Evolutionary conservation across 2,888 invertebrate species (phyloP).

Genomic region (Pyrgus malvae): DNA sequence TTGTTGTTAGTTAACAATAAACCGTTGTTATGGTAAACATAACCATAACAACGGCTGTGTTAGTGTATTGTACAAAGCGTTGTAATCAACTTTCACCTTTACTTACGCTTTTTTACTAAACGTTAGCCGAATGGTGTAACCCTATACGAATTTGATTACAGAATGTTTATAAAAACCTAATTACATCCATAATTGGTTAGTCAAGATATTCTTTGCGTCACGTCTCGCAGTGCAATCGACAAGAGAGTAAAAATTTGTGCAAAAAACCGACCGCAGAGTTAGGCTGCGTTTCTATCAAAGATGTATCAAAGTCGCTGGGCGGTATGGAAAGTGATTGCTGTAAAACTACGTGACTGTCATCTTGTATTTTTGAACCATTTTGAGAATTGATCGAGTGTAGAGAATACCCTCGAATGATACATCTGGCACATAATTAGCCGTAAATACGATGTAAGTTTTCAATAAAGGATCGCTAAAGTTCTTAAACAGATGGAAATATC

Average conservation of each 20-base stretch:
- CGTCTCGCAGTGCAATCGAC: constrained; percentile 30
- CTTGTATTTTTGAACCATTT: no score
- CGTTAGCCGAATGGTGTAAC: background rate
- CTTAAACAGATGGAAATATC: no score
- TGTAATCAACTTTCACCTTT: constrained; percentile 17
- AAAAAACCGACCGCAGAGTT: constrained; percentile 57
- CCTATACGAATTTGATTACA: constrained; percentile 10
- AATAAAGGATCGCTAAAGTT: no score
- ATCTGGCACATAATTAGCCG: no score
- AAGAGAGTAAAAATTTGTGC: constrained; percentile 39
- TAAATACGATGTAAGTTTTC: no score
- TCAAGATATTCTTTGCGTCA: constrained; percentile 38
- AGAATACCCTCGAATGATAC: no score
- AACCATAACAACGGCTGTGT: background rate
- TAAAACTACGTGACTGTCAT: no score
- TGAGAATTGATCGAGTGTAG: no score
- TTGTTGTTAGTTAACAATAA: no score
- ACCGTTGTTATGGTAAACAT: background rate
- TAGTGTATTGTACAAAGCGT: constrained; percentile 8
- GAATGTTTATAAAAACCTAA: constrained; percentile 23
- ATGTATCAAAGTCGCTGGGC: no score
- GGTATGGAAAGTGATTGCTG: no score
- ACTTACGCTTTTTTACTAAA: background rate
- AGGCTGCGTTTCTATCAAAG: no score
- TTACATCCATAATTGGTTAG: constrained; percentile 36